A percentile compares a stretch with the other conserved stretches of the same genome.
Evolutionary conservation across 2,797 vertebrate genomes (phyloP).

Genomic region (Cyclura pinguis): DNA sequence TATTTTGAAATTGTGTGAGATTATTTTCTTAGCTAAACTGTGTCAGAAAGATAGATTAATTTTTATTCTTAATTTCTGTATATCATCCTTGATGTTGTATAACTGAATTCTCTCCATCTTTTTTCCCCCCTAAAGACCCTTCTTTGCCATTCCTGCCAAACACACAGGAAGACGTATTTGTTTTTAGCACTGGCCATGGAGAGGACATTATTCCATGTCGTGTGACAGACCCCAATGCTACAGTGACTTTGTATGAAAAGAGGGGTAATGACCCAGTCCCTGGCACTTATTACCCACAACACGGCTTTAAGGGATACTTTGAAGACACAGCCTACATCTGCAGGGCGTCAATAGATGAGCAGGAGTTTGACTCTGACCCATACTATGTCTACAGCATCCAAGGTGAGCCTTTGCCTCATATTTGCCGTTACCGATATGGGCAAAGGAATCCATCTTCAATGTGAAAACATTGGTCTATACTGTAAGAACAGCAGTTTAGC

Average conservation of each 20-base stretch:
- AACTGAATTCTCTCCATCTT: background rate
- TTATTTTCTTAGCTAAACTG: background rate
- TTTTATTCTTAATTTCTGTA: background rate
- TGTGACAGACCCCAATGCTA: conserved; percentile 89
- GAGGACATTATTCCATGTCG: conserved; percentile 89
- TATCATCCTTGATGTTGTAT: conserved; percentile 4
- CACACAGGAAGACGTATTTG: conserved; percentile 77
- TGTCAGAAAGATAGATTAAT: background rate
- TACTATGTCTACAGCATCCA: conserved; percentile 88
- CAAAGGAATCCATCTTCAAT: background rate
- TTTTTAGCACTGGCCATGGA: conserved; percentile 86
- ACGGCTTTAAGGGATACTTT: conserved; percentile 88
- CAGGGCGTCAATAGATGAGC: conserved; percentile 84
- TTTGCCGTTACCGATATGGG: background rate
- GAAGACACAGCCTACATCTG: conserved; percentile 92
- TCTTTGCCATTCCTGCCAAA: conserved; percentile 87
- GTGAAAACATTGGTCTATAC: background rate
- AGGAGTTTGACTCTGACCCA: conserved; percentile 84
- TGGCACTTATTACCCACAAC: conserved; percentile 83
- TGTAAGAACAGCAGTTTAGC: background rate
- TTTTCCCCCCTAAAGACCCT: conserved; percentile 80
- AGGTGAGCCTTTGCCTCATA: conserved; percentile 77
- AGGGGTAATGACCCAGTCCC: conserved; percentile 79
- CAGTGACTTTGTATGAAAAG: conserved; percentile 88
- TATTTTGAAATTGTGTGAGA: background rate